Conservation (phyloP, 2,113 vertebrate genomes). For the Telmatochromis sp. region DNA sequence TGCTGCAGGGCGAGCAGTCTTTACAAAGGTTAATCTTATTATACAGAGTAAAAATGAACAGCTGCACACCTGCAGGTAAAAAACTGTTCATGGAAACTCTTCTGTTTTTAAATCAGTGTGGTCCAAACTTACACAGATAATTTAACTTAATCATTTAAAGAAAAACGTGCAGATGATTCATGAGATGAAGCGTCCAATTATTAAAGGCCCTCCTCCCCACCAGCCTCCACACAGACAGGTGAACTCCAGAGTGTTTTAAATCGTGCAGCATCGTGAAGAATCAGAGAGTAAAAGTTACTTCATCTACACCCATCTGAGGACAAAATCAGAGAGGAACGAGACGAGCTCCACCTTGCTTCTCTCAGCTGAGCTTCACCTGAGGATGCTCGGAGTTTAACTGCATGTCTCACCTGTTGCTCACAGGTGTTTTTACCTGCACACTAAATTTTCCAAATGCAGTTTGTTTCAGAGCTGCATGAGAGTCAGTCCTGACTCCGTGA, state of each 20-base stretch:
- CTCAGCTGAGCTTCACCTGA: neutral
- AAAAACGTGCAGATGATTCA: neutral
- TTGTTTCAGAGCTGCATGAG: neutral
- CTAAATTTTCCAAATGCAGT: neutral
- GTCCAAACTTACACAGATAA: accelerated
- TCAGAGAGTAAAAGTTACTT: neutral
- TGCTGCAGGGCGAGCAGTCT: neutral
- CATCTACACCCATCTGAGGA: neutral
- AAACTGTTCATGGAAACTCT: neutral
- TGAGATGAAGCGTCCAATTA: neutral
- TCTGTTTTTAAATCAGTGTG: neutral
- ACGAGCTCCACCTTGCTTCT: neutral
- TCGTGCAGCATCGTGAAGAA: accelerated
- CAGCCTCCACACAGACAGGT: neutral
- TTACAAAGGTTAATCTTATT: neutral
- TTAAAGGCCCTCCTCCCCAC: neutral
- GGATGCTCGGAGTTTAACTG: neutral
- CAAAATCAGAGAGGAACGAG: neutral
- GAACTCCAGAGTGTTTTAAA: neutral
- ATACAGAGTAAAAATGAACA: neutral
- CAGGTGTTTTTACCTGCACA: neutral
- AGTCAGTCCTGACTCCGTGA: accelerated
- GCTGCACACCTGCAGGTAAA: neutral
- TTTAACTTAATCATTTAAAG: neutral
- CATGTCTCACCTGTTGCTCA: neutral